phyloP scores from a whole-genome alignment of 1,140 invertebrate species.

The Anastrepha obliqua region DNA sequence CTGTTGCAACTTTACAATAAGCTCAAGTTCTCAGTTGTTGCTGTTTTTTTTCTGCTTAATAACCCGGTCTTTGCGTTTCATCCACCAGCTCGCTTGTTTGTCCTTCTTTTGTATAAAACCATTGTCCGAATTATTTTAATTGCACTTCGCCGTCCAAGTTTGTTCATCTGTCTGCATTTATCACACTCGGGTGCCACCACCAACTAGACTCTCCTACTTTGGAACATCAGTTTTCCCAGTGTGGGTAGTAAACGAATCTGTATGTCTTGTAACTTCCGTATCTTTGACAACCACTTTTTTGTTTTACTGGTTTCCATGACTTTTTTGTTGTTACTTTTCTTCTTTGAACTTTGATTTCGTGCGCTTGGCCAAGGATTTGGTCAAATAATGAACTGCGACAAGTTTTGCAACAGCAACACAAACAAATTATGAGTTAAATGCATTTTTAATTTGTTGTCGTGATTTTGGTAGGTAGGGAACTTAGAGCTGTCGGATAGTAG shows the following conservation, averaged over 20 bases:
- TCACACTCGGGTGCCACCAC: conserved; percentile 26
- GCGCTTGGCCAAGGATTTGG: conserved; percentile 56
- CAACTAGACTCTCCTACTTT: not conserved
- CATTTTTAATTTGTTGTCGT: conserved; percentile 46
- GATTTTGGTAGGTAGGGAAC: not conserved
- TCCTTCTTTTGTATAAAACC: conserved; percentile 55
- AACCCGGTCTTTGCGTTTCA: conserved; percentile 1
- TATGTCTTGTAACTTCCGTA: conserved; percentile 48
- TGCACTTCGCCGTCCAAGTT: conserved; percentile 53
- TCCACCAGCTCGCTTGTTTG: not conserved
- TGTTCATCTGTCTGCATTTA: conserved; percentile 52
- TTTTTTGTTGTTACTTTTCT: not conserved
- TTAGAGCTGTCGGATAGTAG: not conserved
- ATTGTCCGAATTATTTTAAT: conserved; percentile 58
- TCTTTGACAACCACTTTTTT: conserved; percentile 34
- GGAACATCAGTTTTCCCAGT: not conserved
- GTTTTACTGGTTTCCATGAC: not conserved
- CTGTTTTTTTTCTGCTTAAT: not conserved
- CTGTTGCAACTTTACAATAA: conserved; percentile 22
- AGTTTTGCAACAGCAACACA: conserved; percentile 58
- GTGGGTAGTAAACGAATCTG: not conserved
- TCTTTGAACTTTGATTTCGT: conserved; percentile 52
- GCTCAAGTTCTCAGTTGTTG: not conserved
- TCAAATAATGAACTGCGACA: conserved; percentile 58
- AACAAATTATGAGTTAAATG: conserved; percentile 57